Conservation (phyloP, 2,888 invertebrate genomes). For the Ochlodes sylvanus region DNA sequence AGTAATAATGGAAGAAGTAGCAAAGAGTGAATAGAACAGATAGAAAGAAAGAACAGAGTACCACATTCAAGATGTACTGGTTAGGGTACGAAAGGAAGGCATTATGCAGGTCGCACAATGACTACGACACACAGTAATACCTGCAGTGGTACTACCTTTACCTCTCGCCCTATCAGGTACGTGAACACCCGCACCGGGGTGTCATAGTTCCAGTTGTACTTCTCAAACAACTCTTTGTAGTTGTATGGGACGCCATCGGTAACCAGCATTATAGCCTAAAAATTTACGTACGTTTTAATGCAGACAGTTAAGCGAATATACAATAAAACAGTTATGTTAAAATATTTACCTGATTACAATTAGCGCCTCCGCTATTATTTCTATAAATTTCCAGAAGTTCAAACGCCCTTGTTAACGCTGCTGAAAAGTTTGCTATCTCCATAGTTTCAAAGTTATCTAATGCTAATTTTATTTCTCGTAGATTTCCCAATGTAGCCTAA, state of each 20-base stretch:
- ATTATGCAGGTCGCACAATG: slow-evolving; percentile 84
- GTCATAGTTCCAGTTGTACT: slow-evolving; percentile 93
- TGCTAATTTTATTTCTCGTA: slow-evolving; percentile 92
- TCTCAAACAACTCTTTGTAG: slow-evolving; percentile 95
- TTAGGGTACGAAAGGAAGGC: slow-evolving; percentile 72
- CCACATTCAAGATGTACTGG: slow-evolving; percentile 83
- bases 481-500: slow-evolving; percentile 92
- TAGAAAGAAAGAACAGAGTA: slow-evolving; percentile 64
- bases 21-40: slow-evolving; percentile 37
- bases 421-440: slow-evolving; percentile 97
- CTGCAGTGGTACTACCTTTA: slow-evolving; percentile 86
- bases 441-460: slow-evolving; percentile 92
- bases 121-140: slow-evolving; percentile 84
- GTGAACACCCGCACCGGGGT: slow-evolving; percentile 98
- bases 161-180: slow-evolving; percentile 97
- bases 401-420: slow-evolving; percentile 95
- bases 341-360: slow-evolving; percentile 78
- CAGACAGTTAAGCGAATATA: not conserved
- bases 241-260: slow-evolving; percentile 99
- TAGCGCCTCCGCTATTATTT: slow-evolving; percentile 87
- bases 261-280: slow-evolving; percentile 98
- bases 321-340: not conserved
- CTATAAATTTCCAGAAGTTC: slow-evolving; percentile 90
- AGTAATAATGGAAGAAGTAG: slow-evolving; percentile 37
- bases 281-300: slow-evolving; percentile 20